These are phyloP conservation scores for Remorina albescens DNA, from an alignment of 2,797 vertebrate genomes.

Conservation along the genomic window DNA sequence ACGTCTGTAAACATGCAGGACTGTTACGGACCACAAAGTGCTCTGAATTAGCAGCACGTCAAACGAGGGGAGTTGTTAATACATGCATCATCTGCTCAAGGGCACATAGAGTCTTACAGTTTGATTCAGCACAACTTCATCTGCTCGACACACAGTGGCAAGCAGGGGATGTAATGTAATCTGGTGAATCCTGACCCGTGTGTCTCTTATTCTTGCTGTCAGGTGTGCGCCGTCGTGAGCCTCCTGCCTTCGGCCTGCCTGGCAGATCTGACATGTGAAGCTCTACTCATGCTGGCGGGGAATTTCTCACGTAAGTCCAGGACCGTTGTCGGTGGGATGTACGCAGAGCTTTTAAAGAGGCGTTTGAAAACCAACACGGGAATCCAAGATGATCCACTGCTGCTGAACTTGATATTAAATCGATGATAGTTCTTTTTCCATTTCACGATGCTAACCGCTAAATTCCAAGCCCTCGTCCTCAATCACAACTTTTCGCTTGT, in stretches of 20 bases:
- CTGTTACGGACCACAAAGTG: constrained; percentile 32
- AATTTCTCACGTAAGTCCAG: constrained; percentile 86
- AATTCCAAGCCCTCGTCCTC: constrained; percentile 44
- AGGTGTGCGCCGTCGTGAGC: constrained; percentile 81
- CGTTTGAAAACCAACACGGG: background rate
- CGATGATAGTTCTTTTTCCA: constrained; percentile 51
- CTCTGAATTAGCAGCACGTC: constrained; percentile 11
- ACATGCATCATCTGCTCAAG: constrained; percentile 42
- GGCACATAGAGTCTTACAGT: constrained; percentile 10
- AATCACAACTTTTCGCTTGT: constrained; percentile 22
- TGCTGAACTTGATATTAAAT: constrained; percentile 22
- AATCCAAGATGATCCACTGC: background rate
- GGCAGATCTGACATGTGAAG: constrained; percentile 87
- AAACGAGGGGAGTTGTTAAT: constrained; percentile 23
- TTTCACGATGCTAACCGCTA: constrained; percentile 8
- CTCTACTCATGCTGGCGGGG: constrained; percentile 74
- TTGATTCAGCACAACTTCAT: constrained; percentile 10
- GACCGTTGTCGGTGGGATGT: constrained; percentile 4
- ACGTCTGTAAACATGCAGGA: constrained; percentile 39
- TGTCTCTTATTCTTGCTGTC: constrained; percentile 31
- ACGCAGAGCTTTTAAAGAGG: constrained; percentile 26
- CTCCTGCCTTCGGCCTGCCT: constrained; percentile 65
- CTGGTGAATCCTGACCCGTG: background rate
- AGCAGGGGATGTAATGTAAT: background rate
- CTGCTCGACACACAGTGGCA: background rate